phyloP scores from a whole-genome alignment of 92 coral and sea anemone genomes.

The Heliopora coerulea region DNA sequence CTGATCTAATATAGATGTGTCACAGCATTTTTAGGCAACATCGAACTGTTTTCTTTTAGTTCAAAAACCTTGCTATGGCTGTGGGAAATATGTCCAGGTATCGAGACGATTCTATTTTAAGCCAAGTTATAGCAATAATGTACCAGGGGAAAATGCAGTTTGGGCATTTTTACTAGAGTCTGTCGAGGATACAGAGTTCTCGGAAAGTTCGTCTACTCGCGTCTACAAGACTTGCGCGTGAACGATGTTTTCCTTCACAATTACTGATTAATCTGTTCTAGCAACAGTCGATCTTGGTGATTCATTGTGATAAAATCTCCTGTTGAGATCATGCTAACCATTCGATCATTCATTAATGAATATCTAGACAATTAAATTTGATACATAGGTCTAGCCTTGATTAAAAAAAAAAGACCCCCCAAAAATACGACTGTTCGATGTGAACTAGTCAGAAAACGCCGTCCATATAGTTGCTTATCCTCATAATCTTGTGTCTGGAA shows the following conservation, averaged over 20 bases:
- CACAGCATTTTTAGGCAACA: too few relatives aligned
- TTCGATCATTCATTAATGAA: conserved; percentile 5
- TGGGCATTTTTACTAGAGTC: too few relatives aligned
- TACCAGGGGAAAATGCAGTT: neutral
- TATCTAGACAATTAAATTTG: neutral
- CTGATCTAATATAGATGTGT: too few relatives aligned
- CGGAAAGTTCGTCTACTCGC: too few relatives aligned
- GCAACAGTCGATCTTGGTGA: neutral
- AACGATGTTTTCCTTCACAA: too few relatives aligned
- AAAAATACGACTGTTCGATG: too few relatives aligned
- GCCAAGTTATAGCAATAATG: neutral
- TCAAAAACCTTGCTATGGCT: conserved; percentile 17
- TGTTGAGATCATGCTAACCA: neutral
- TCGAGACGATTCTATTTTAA: conserved; percentile 1
- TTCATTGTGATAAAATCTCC: neutral
- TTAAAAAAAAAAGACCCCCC: too few relatives aligned
- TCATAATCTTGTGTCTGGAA: too few relatives aligned
- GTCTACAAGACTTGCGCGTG: too few relatives aligned
- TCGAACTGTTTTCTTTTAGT: neutral
- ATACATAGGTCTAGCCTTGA: neutral
- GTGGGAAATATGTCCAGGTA: conserved; percentile 5
- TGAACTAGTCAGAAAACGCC: too few relatives aligned
- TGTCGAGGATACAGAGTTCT: too few relatives aligned
- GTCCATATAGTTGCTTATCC: too few relatives aligned
- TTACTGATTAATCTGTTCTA: neutral